Conservation (phyloP, 1,140 invertebrate genomes). For the Pseudobourletiella spinata region DNA sequence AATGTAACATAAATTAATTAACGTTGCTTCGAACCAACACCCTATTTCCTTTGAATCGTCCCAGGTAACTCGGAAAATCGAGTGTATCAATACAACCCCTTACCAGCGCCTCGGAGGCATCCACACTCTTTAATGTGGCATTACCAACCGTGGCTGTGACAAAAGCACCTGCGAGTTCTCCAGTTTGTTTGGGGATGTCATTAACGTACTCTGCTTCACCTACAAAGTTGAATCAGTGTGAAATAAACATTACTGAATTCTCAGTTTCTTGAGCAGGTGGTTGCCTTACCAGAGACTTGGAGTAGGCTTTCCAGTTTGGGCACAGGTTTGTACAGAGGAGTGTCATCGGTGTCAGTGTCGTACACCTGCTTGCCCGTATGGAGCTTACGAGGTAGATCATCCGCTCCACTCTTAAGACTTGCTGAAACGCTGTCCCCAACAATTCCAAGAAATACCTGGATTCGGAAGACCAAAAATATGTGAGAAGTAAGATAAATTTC, state of each 20-base stretch:
- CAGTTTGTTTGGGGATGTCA: constrained; percentile 39
- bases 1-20: constrained; percentile 15
- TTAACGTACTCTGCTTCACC: constrained; percentile 44
- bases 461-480: too few species aligned
- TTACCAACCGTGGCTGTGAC: constrained; percentile 40
- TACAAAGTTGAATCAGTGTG: constrained; percentile 12
- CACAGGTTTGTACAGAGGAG: constrained; percentile 38
- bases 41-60: too few species aligned
- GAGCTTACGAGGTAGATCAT: constrained; percentile 19
- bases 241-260: neutral
- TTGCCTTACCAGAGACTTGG: constrained; percentile 47
- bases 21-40: too few species aligned
- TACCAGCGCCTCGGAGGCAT: constrained; percentile 37
- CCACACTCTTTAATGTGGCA: constrained; percentile 37
- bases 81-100: neutral
- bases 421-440: neutral
- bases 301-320: constrained; percentile 42
- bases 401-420: constrained; percentile 28
- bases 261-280: neutral
- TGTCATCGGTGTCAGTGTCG: constrained; percentile 29
- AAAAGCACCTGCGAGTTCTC: constrained; percentile 43
- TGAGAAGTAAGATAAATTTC: too few species aligned
- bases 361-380: constrained; percentile 42
- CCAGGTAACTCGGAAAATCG: neutral
- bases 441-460: too few species aligned